Evolutionary conservation across 30 jellyfish, hydroid and myxozoan species (phyloP), one percentile per base, ranked within the genome.

Genomic region (Aurelia coerulea): DNA sequence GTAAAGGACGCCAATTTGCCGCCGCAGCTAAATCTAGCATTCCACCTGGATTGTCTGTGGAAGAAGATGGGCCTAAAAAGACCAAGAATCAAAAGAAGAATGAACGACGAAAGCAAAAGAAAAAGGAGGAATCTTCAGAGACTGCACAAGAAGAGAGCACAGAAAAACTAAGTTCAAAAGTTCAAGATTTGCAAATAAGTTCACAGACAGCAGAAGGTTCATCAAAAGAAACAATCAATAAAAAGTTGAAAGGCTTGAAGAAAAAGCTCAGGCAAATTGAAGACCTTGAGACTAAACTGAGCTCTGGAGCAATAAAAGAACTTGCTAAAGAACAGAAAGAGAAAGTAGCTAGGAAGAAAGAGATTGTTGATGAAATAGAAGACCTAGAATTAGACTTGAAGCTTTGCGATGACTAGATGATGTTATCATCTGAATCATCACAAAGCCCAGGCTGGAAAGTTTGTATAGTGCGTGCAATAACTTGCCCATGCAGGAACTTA

Each of bases 261-360:
- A 95, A 95, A 76, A 95, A 95, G 65, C 37, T 95, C 11, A 90
- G 93, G 51, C 99, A 95, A 77, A 87, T 90, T 64, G 97, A 95
- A 34, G 97, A 95, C 13, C 85, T 95, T 41, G 97, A 90, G 54
- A 92, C 71, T 33, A 90, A 83, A 63, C 10, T 80, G 49, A 52
- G 69, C 0, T 79, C 69, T 10, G 97, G 97, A n/a, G 97, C 86
- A 59, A 52, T 90, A 31, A 90, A 90, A 68, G 89, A 73, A 14
- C 85, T 88, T 2, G 94, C 90, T 32, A 80, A 81, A 66, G 97
- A 88, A 58, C 99, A 95, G 71, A 51, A 33, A 2, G 99, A 95
- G 18, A 95, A 95, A 65, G 90, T 95, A 1, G 39, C 84, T 3
- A 86, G 92, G 83, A 86, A 84, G 68, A 79, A 76, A 59, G 85